These are phyloP conservation scores for Neopipo cinnamomea DNA, from an alignment of 2,113 vertebrate species.

Conservation along the genomic window DNA sequence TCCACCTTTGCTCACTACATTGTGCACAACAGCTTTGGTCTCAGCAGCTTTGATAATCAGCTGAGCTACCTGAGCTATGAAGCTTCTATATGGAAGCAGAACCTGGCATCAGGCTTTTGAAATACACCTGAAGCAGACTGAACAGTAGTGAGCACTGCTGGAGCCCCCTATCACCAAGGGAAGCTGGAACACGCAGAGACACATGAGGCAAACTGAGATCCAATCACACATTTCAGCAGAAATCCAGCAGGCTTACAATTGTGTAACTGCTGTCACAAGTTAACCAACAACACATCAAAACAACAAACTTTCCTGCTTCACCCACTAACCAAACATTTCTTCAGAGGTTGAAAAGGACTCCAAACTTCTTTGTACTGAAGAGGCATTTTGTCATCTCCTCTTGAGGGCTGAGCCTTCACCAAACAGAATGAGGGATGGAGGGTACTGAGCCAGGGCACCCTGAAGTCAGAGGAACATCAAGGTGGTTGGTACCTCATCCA, in stretches of 20 bases:
- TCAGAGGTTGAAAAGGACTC: not conserved
- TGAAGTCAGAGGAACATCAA: not conserved
- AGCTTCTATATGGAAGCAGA: not conserved
- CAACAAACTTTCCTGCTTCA: not conserved
- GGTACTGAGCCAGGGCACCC: not conserved
- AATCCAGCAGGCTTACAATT: not conserved
- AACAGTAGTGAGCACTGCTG: not conserved
- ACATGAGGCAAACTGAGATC: not conserved
- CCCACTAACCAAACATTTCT: not conserved
- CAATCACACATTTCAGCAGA: not conserved
- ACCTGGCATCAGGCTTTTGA: not conserved
- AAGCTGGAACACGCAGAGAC: not conserved
- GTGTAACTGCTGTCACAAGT: not conserved
- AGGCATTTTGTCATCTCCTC: not conserved
- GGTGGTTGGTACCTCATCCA: not conserved
- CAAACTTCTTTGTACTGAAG: not conserved
- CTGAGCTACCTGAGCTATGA: not conserved
- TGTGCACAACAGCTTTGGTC: not conserved
- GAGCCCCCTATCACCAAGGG: not conserved
- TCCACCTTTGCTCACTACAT: not conserved
- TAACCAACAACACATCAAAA: not conserved
- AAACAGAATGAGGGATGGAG: not conserved
- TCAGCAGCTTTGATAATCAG: not conserved
- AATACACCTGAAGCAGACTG: not conserved
- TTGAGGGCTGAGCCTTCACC: not conserved